Evolutionary conservation across 2,797 vertebrate genomes (phyloP).

Genomic region (Spinus pinus): DNA sequence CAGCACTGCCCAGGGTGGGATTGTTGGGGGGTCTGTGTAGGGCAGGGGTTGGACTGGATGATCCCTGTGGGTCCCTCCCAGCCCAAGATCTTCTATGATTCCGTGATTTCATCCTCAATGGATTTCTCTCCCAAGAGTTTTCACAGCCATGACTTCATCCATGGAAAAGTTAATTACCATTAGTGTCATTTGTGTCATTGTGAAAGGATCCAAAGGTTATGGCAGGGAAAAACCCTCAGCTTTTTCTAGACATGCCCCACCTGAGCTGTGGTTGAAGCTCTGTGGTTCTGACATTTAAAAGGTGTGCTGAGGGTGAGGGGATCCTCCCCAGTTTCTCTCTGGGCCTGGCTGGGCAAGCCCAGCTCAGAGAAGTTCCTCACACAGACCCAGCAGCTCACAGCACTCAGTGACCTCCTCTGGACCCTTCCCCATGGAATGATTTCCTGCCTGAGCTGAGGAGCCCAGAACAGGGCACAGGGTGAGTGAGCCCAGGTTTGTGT

Average conservation of each 20-base stretch:
- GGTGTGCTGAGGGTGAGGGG: fast-evolving
- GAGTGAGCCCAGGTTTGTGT: not conserved
- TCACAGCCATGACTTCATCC: not conserved
- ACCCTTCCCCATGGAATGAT: not conserved
- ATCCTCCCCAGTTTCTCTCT: not conserved
- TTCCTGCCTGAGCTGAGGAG: not conserved
- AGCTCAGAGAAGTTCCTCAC: not conserved
- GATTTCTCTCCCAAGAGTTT: not conserved
- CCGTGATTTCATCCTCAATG: not conserved
- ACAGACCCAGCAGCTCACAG: not conserved
- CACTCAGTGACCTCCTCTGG: not conserved
- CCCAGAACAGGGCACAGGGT: not conserved
- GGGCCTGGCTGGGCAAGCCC: not conserved
- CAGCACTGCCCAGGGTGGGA: fast-evolving
- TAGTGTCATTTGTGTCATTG: not conserved
- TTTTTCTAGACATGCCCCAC: not conserved
- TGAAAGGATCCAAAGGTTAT: not conserved
- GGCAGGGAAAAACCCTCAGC: not conserved
- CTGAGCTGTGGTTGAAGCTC: not conserved
- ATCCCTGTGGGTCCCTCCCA: not conserved
- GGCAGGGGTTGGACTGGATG: not conserved
- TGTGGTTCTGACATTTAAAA: not conserved
- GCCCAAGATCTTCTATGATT: not conserved
- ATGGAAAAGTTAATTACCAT: not conserved
- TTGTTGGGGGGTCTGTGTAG: not conserved